These are phyloP conservation scores for Acestrorhynchus altus DNA, from an alignment of 2,797 vertebrate species.

Conservation along the genomic window DNA sequence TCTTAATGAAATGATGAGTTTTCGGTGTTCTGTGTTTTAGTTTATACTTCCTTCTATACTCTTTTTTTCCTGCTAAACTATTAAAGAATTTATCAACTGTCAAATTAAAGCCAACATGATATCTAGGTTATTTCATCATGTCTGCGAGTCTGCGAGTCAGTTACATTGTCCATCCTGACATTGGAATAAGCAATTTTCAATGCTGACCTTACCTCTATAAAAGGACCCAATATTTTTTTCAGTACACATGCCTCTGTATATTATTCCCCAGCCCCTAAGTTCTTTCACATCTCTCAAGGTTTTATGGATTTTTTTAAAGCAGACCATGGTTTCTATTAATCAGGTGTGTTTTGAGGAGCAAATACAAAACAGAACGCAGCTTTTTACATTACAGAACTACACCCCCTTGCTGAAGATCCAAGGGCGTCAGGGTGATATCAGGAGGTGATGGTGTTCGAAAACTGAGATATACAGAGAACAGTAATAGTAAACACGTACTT, in stretches of 20 bases:
- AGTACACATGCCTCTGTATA: not conserved
- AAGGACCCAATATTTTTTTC: not conserved
- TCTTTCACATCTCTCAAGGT: not conserved
- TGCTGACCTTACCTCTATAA: constrained; percentile 21
- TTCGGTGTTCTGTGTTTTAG: not conserved
- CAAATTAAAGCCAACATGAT: too few relatives aligned
- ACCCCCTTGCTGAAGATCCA: not conserved
- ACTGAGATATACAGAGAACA: not conserved
- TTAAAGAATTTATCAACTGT: too few relatives aligned
- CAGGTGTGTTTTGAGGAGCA: not conserved
- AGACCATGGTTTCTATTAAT: not conserved
- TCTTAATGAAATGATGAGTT: not conserved
- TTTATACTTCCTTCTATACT: not conserved
- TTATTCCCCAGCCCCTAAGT: not conserved
- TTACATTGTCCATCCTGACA: constrained; percentile 8
- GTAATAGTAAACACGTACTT: not conserved
- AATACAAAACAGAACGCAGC: not conserved
- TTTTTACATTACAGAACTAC: not conserved
- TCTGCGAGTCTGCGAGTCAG: not conserved
- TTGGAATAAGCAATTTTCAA: not conserved
- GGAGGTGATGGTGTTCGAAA: not conserved
- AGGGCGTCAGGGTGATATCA: not conserved
- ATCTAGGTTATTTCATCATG: too few relatives aligned
- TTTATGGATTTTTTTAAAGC: not conserved
- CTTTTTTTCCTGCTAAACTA: not conserved